Evolutionary conservation across 2,113 vertebrate genomes (phyloP), one percentile per base, ranked within the genome.

Genomic region (Aplodontia rufa): DNA sequence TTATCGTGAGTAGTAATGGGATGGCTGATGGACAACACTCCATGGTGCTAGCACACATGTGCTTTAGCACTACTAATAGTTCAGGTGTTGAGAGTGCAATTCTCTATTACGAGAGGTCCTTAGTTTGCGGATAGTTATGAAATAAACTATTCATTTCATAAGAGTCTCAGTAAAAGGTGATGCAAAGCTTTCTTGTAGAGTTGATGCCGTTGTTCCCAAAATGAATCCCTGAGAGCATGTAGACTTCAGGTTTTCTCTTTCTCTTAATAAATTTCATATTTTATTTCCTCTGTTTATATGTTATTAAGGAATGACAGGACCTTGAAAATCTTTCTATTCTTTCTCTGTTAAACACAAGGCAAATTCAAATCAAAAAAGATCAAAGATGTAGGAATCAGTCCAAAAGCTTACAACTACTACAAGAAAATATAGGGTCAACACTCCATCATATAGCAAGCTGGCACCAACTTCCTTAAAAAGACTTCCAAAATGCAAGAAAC

Each of bases 41-140:
- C 14, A 5, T 42, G 16, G n/a, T 69, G 28, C 49, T n/a, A 60
- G 47, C 7, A 74, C 83, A 78, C 5, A 47, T 6, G 1, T 84
- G 8, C 69, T 95, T 94, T 84, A 94, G 51, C 91, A 66, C 32
- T 76, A 72, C 66, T 74, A 87, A 60, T 86, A 84, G 64, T 7
- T 80, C 45, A 94, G 2, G 35, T 88, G 58, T 93, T 91, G 62
- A 90, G 42, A 81, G 30, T 93, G 6, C 0, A 35, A 6, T 74
- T 78, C 9, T 51, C 2, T 91, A 87, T 72, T 64, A 71, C 5
- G 49, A 87, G 72, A 84, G 10, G 0, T 40, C 86, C 68, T 79
- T 82, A 74, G 80, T 86, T 83, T 76, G 53, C 42, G 10, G 37
- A 30, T 66, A 75, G 35, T 78, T 82, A 89, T 49, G 42, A 82